Evolutionary conservation across 1,140 invertebrate genomes (phyloP), one percentile per base, ranked within the genome.

Genomic region (Aphaenogaster ashmeadi): DNA sequence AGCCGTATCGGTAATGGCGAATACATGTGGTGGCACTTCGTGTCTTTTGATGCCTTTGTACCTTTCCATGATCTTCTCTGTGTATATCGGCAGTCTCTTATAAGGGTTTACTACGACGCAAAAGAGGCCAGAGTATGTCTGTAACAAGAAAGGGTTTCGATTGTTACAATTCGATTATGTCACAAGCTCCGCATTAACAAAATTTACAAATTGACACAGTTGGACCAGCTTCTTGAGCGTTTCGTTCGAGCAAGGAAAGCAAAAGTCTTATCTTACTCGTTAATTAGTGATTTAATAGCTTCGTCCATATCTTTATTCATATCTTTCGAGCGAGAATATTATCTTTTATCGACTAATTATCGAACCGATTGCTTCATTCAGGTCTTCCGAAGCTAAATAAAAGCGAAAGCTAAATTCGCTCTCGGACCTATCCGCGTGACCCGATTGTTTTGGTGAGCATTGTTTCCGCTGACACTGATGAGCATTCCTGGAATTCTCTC

Each of bases 21-120:
- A 99, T 62, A 99, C 99, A 95, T 99, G 99, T 38, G 99, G 99
- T 80, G 99, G 99, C 75, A 99, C 98, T 96, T 99, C 99, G 96
- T 99, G 99, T 92, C 99, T 96, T 96, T 99, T 99, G 95, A 99
- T 99, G 86, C 99, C 99, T 97, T 99, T 99, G 96, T 99, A 99
- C 95, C 99, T 96, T 95, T 99, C 99, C 97, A 99, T 99, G 87
- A 99, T 98, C 96, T 99, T 99, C 95, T 99, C 99, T 93, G 99
- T 99, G 96, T 99, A 99, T 95, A 99, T 99, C 81, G 99, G 99
- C 93, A 99, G 97, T 95, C 98, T 98, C 96, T 99, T 99, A 97
- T 99, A 99, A 3, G 99, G 99, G 96, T 99, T 99, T 60, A 99
- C 99, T 87, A 99, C 99, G 91, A 99, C 99, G 96, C 99, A 99